These are phyloP conservation scores for Pionites leucogaster DNA, from an alignment of 2,113 vertebrate genomes.

Conservation along the genomic window DNA sequence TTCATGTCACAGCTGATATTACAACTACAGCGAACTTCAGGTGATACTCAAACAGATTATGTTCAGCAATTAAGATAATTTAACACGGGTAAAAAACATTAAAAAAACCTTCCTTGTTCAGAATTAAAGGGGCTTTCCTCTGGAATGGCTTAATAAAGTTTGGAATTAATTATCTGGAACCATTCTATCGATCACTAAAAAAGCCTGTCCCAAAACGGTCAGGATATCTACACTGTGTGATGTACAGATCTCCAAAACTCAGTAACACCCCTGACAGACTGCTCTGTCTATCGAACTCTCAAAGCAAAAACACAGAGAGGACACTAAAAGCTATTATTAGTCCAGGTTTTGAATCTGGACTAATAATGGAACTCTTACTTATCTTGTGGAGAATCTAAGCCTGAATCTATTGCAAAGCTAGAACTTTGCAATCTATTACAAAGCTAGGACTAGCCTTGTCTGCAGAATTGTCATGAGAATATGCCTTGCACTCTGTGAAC, in stretches of 20 bases:
- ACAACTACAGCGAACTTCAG: not conserved
- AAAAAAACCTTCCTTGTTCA: not conserved
- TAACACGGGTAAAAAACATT: not conserved
- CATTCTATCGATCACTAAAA: not conserved
- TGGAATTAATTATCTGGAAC: not conserved
- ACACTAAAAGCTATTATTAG: not conserved
- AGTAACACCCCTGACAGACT: not conserved
- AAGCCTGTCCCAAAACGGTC: not conserved
- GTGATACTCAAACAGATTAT: not conserved
- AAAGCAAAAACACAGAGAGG: not conserved
- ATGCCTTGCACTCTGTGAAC: fast-evolving
- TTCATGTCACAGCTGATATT: not conserved
- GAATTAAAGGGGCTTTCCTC: not conserved
- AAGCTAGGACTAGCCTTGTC: not conserved
- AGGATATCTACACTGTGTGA: not conserved
- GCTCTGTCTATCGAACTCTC: not conserved
- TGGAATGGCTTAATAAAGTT: not conserved
- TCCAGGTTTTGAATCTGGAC: not conserved
- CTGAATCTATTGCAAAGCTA: not conserved
- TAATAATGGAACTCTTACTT: not conserved
- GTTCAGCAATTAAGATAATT: not conserved
- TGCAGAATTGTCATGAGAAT: not conserved
- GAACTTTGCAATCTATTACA: not conserved
- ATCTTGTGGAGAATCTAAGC: not conserved
- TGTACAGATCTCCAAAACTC: not conserved